phyloP scores from a whole-genome alignment of 2,888 invertebrate species.

The Bombylius major region DNA sequence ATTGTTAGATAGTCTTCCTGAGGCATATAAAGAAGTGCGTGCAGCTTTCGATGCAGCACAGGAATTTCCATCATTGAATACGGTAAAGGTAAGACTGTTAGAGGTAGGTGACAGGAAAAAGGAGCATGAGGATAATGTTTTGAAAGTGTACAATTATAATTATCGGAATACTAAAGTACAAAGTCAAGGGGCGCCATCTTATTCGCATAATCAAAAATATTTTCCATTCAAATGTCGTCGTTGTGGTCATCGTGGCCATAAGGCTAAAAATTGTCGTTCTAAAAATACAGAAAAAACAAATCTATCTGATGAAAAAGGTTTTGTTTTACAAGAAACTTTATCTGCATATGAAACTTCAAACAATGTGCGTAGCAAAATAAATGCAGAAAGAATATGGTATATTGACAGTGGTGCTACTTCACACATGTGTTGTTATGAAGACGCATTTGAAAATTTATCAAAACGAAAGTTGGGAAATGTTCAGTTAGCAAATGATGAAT shows the following conservation, averaged over 20 bases:
- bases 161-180: too few species aligned
- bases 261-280: too few species aligned
- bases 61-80: background rate
- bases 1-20: slow-evolving; percentile 6
- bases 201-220: too few species aligned
- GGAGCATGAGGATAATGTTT: background rate
- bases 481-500: slow-evolving; percentile 2
- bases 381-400: background rate
- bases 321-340: too few species aligned
- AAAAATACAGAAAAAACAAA: too few species aligned
- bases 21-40: slow-evolving; percentile 4
- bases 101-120: slow-evolving; percentile 2
- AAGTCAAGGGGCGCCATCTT: too few species aligned
- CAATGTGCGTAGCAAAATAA: too few species aligned
- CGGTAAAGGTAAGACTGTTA: background rate
- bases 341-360: too few species aligned
- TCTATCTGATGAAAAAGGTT: too few species aligned
- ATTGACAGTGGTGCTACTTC: slow-evolving; percentile 6
- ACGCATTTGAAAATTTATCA: background rate
- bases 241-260: too few species aligned
- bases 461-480: slow-evolving; percentile 1
- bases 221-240: too few species aligned
- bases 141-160: too few species aligned
- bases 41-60: slow-evolving; percentile 8
- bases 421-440: slow-evolving; percentile 2